Evolutionary conservation across 2,888 invertebrate genomes (phyloP).

Genomic region (Ommatoiulus sabulosus): DNA sequence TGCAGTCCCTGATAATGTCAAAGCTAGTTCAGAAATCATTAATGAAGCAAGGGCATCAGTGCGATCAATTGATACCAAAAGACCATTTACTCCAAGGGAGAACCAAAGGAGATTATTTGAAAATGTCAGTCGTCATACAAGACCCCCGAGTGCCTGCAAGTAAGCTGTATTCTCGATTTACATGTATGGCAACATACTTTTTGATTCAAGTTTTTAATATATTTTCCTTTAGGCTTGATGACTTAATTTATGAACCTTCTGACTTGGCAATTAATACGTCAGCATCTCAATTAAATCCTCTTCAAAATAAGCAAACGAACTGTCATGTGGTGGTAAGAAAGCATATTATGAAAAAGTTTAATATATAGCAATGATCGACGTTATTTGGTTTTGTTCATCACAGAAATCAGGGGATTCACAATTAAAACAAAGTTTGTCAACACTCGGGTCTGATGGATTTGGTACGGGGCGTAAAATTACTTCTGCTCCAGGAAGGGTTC

Average conservation of each 20-base stretch:
- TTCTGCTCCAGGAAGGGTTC: constrained; percentile 45
- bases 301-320: not conserved
- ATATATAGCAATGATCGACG: not conserved
- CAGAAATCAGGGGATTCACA: not conserved
- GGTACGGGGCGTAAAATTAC: not conserved
- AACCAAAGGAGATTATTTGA: constrained; percentile 83
- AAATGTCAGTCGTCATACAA: constrained; percentile 69
- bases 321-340: not conserved
- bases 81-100: constrained; percentile 88
- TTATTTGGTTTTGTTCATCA: not conserved
- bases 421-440: not conserved
- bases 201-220: not conserved
- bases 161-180: not conserved
- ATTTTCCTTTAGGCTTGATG: not conserved
- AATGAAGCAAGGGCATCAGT: constrained; percentile 76
- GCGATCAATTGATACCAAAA: constrained; percentile 79
- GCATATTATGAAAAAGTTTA: not conserved
- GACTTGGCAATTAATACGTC: not conserved
- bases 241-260: not conserved
- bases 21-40: constrained; percentile 84
- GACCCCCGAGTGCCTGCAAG: constrained; percentile 78
- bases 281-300: not conserved
- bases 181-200: not conserved
- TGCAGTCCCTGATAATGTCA: constrained; percentile 64
- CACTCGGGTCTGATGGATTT: not conserved